phyloP scores from a whole-genome alignment of 1,140 invertebrate species.

The Drosophila pectinifera region DNA sequence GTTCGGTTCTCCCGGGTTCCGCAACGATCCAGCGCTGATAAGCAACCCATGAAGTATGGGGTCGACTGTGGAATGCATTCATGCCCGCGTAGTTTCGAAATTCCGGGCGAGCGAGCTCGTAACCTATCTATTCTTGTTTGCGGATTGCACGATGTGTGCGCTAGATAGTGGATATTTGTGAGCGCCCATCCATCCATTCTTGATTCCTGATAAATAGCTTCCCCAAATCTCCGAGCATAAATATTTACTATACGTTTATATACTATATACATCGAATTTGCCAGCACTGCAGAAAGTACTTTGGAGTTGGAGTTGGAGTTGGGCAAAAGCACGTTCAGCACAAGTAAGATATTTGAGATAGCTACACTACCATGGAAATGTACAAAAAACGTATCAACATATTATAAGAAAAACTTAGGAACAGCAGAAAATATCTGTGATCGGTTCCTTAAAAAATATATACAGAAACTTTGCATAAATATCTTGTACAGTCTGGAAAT shows the following conservation, averaged over 20 bases:
- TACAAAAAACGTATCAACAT: neutral
- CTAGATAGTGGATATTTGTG: constrained; percentile 26
- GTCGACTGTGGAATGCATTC: constrained; percentile 32
- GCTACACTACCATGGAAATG: neutral
- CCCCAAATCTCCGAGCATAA: constrained; percentile 29
- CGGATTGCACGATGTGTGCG: constrained; percentile 26
- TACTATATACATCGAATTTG: constrained; percentile 19
- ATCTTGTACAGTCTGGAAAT: no score
- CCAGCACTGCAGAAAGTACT: constrained; percentile 13
- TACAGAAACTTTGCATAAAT: no score
- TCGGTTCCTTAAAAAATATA: neutral
- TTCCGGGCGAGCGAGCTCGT: constrained; percentile 27
- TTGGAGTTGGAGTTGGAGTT: constrained; percentile 13
- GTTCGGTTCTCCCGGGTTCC: constrained; percentile 7
- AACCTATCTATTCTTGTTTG: constrained; percentile 23
- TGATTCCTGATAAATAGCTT: constrained; percentile 28
- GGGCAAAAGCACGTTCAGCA: constrained; percentile 29
- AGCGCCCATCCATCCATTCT: constrained; percentile 3
- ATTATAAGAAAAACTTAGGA: neutral
- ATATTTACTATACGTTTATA: constrained; percentile 21
- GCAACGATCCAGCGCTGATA: constrained; percentile 31
- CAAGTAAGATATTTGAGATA: constrained; percentile 56
- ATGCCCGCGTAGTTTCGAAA: constrained; percentile 8
- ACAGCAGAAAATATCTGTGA: neutral
- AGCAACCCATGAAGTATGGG: constrained; percentile 22